phyloP scores from a whole-genome alignment of 2,888 invertebrate genomes.

The Invenusta paracnida region DNA sequence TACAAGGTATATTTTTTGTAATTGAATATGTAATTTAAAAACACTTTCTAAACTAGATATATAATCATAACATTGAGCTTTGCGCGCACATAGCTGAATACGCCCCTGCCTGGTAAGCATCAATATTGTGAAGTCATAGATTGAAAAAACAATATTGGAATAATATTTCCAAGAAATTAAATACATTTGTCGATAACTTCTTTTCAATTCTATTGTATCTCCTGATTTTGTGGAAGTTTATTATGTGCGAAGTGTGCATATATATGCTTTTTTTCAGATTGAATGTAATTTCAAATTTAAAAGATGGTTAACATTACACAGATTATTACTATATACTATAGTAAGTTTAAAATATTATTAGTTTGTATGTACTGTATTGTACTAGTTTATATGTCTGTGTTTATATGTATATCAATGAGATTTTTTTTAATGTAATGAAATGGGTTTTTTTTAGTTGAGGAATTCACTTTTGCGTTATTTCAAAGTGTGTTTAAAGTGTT shows the following conservation, averaged over 20 bases:
- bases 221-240: background rate
- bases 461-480: background rate
- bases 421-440: background rate
- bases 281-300: background rate
- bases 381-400: background rate
- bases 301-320: background rate
- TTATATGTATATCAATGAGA: background rate
- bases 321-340: background rate
- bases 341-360: background rate
- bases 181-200: background rate
- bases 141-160: background rate
- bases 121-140: background rate
- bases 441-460: background rate
- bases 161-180: background rate
- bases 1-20: background rate
- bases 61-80: background rate
- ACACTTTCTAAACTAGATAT: background rate
- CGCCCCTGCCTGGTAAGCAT: background rate
- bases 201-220: background rate
- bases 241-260: background rate
- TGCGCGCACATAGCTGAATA: background rate
- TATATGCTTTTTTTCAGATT: background rate
- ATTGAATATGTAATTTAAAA: background rate
- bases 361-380: background rate
- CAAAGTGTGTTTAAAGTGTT: background rate